A percentile compares a stretch with the other conserved stretches of the same genome.
Conservation (phyloP, 1,140 invertebrate species). For the Plectrocnemia conspersa region DNA sequence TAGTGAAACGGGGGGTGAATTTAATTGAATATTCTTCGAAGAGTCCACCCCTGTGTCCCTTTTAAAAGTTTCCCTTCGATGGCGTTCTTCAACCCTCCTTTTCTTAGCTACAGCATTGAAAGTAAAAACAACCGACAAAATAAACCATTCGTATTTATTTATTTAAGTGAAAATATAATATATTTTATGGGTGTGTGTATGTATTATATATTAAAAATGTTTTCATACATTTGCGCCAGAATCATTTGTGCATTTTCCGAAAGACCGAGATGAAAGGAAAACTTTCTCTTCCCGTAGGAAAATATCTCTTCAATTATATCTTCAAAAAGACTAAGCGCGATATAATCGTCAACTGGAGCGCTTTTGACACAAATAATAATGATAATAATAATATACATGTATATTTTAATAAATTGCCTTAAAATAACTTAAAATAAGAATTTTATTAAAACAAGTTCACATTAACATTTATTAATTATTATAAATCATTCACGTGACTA, state of each 20-base stretch:
- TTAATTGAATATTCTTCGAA: conserved; percentile 31
- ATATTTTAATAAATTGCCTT: too few species aligned
- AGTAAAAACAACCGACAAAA: too few species aligned
- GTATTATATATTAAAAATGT: neutral
- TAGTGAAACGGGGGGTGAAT: conserved; percentile 32
- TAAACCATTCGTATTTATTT: too few species aligned
- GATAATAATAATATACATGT: too few species aligned
- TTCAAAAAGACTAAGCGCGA: conserved; percentile 10
- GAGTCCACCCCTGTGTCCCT: conserved; percentile 22
- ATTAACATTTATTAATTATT: too few species aligned
- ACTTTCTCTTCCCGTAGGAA: conserved; percentile 11
- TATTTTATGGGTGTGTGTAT: neutral
- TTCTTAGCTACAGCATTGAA: too few species aligned
- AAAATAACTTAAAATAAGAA: too few species aligned
- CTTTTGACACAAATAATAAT: too few species aligned
- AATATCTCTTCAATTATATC: conserved; percentile 18
- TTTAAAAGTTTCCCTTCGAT: conserved; percentile 19
- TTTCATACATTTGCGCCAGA: neutral
- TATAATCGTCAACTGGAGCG: conserved; percentile 10
- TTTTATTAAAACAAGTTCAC: too few species aligned
- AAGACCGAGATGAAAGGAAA: conserved; percentile 15
- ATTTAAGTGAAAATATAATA: too few species aligned
- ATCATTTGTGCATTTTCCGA: neutral
- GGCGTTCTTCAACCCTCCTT: neutral
- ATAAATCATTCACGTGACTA: too few species aligned